Evolutionary conservation across 2,113 vertebrate species (phyloP).

Genomic region (Neotoma lepida): DNA sequence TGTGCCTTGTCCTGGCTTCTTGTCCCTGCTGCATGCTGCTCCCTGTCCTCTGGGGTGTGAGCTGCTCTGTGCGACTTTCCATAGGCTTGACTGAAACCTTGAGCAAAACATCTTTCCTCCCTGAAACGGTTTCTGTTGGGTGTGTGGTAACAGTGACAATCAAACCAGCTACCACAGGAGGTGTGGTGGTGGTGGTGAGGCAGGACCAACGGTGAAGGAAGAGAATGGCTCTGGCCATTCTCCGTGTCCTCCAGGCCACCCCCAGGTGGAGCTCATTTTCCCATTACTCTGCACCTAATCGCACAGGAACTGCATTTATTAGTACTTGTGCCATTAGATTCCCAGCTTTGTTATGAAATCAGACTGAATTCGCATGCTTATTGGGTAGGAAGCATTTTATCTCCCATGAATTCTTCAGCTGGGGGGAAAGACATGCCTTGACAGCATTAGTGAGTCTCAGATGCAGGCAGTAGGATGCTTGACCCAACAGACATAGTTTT

Average conservation of each 20-base stretch:
- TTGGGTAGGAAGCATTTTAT: conserved; percentile 34
- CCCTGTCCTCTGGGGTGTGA: not conserved
- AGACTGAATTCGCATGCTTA: not conserved
- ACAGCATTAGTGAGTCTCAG: conserved; percentile 51
- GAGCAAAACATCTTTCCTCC: not conserved
- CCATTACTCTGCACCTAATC: not conserved
- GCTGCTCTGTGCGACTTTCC: too few species aligned
- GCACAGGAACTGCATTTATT: not conserved
- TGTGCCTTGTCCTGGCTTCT: not conserved
- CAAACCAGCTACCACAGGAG: not conserved
- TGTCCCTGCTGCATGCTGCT: not conserved
- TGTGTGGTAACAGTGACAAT: not conserved
- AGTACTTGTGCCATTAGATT: not conserved
- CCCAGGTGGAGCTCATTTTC: not conserved
- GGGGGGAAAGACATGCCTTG: not conserved
- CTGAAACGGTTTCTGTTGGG: not conserved
- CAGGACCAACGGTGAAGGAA: not conserved
- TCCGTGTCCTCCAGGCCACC: not conserved
- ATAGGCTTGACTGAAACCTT: not conserved
- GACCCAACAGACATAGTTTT: not conserved
- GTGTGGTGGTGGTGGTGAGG: not conserved
- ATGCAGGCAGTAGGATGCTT: not conserved
- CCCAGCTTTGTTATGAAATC: conserved; percentile 39
- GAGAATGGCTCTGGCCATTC: not conserved
- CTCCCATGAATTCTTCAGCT: not conserved